phyloP scores from a whole-genome alignment of 23 tunicate species.

The Trididemnum clinides region DNA sequence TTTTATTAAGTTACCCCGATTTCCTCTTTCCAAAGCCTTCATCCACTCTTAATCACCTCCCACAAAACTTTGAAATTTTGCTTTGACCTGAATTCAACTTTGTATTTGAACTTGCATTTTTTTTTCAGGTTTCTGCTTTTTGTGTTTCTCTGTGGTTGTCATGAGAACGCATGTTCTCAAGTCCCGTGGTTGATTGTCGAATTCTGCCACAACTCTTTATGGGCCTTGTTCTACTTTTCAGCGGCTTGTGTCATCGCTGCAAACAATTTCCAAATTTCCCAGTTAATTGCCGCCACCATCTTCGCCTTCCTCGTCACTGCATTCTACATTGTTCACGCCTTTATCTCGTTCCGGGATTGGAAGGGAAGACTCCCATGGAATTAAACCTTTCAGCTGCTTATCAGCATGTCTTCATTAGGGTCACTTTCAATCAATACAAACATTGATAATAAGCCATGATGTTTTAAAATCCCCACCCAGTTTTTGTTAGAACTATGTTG shows the following conservation, averaged over 20 bases:
- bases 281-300: constrained; percentile 29
- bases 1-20: too few relatives aligned
- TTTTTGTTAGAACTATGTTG: too few relatives aligned
- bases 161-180: constrained; percentile 43
- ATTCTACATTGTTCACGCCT: constrained; percentile 49
- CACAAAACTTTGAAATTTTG: too few relatives aligned
- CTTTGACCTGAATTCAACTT: too few relatives aligned
- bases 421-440: too few relatives aligned
- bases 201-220: constrained; percentile 57
- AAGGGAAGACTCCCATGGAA: constrained; percentile 5
- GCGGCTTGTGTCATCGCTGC: constrained; percentile 75
- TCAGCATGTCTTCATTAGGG: too few relatives aligned
- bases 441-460: too few relatives aligned
- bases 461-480: too few relatives aligned
- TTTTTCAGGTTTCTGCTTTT: constrained; percentile 53
- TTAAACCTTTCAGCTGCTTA: too few relatives aligned
- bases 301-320: constrained; percentile 48
- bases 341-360: constrained; percentile 50
- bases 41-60: too few relatives aligned
- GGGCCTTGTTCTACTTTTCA: constrained; percentile 72
- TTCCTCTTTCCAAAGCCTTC: too few relatives aligned
- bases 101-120: too few relatives aligned
- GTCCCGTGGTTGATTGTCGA: constrained; percentile 74
- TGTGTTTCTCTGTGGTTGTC: constrained; percentile 58
- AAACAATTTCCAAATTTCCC: neutral